Evolutionary conservation across 2,113 vertebrate species (phyloP).

Genomic region (Pimephales promelas): DNA sequence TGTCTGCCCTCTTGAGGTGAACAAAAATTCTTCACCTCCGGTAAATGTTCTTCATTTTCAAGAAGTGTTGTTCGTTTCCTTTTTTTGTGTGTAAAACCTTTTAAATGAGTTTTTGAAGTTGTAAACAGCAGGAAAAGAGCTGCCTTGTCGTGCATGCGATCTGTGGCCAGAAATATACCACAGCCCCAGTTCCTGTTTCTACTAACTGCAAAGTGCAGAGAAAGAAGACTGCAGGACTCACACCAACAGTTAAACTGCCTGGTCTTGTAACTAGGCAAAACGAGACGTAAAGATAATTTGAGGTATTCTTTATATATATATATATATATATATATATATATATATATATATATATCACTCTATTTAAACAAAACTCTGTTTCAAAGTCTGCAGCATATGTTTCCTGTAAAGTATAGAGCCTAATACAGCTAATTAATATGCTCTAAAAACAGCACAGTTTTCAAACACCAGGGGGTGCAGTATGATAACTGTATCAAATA

Average conservation of each 20-base stretch:
- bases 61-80: neutral
- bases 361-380: neutral
- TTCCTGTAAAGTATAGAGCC: neutral
- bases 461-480: slow-evolving; percentile 42
- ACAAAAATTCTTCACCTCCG: neutral
- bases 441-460: neutral
- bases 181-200: slow-evolving; percentile 25
- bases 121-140: slow-evolving; percentile 1
- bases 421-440: neutral
- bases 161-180: neutral
- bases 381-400: neutral
- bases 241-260: neutral
- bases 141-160: neutral
- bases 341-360: neutral
- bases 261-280: neutral
- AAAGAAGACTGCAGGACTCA: neutral
- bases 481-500: slow-evolving; percentile 17
- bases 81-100: neutral
- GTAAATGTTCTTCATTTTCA: neutral
- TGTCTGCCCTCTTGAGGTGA: neutral
- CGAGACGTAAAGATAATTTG: neutral
- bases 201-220: neutral
- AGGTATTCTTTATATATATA: neutral
- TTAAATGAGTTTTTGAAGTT: neutral
- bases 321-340: neutral